Percentiles rank a stretch among this genome's conserved stretches.
Evolutionary conservation across 2,888 invertebrate species (phyloP).

Genomic region (Ctena decussata): DNA sequence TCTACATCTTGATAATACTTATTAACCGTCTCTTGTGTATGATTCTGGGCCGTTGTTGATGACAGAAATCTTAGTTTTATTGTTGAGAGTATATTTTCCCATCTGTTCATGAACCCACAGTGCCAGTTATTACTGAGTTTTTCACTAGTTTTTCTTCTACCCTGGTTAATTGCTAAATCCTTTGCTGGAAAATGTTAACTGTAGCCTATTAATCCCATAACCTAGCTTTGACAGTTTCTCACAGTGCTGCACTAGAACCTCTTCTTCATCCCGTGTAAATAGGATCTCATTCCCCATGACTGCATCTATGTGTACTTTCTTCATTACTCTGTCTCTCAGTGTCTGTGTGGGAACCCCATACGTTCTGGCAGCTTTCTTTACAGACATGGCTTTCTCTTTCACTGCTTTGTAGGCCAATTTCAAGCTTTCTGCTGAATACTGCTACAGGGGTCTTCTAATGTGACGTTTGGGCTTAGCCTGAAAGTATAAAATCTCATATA

Average conservation of each 20-base stretch:
- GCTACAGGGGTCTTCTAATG: neutral
- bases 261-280: conserved; percentile 24
- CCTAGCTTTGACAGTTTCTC: conserved; percentile 11
- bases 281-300: neutral
- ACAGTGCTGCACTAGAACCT: conserved; percentile 10
- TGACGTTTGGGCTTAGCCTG: too few relatives aligned
- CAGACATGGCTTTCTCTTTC: neutral
- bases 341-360: neutral
- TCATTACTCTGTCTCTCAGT: neutral
- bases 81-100: neutral
- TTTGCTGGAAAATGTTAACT: too few relatives aligned
- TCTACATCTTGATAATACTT: conserved; percentile 7
- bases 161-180: neutral
- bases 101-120: neutral
- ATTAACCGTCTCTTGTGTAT: neutral
- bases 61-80: neutral
- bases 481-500: too few relatives aligned
- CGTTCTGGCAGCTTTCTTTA: neutral
- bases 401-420: neutral
- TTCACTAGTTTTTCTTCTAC: neutral
- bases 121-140: neutral
- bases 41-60: neutral
- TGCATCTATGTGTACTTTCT: neutral
- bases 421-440: neutral
- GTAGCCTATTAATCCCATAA: neutral